Conservation (phyloP, 2,113 vertebrate species). For the Athene cunicularia region DNA sequence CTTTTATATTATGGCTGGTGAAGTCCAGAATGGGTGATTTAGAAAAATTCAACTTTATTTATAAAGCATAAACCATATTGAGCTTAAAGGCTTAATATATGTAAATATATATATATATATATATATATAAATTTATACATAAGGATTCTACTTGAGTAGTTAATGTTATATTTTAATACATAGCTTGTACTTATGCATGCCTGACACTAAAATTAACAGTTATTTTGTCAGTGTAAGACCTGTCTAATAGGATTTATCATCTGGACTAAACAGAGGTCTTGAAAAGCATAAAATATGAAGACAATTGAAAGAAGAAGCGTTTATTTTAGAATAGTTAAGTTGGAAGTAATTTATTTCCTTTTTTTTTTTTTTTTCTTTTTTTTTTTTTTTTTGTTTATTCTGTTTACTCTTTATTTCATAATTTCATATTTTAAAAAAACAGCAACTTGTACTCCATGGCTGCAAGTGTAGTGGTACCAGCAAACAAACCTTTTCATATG, state of each 20-base stretch:
- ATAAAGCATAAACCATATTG: background rate
- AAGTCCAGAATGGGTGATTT: background rate
- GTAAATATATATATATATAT: background rate
- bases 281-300: background rate
- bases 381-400: background rate
- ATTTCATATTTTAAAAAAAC: background rate
- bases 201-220: background rate
- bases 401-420: background rate
- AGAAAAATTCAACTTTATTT: background rate
- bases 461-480: background rate
- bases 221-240: background rate
- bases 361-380: background rate
- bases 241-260: background rate
- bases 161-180: background rate
- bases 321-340: background rate
- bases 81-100: background rate
- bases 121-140: background rate
- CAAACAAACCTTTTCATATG: background rate
- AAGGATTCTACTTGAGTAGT: background rate
- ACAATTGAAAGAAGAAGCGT: background rate
- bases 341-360: background rate
- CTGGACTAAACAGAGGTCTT: background rate
- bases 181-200: background rate
- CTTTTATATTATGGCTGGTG: background rate
- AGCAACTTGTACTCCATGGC: background rate